Evolutionary conservation across 2,888 invertebrate species (phyloP), one percentile per base, ranked within the genome.

Genomic region (Cantharis flavilabris): DNA sequence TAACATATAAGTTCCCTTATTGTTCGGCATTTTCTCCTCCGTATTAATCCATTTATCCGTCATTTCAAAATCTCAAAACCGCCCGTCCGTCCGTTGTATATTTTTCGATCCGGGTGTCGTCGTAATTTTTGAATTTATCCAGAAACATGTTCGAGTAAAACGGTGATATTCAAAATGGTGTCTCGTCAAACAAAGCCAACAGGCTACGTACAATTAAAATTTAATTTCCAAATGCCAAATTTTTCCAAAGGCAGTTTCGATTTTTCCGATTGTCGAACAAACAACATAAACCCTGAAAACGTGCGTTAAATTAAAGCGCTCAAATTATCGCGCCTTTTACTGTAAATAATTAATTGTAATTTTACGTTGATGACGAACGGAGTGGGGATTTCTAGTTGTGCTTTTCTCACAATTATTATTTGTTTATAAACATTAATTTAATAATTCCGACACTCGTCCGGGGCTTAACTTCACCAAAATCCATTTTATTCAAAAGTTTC

Each of bases 161-260:
- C 77, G 89, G 89, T 89, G 90, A 90, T 90, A 91, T 90, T 91
- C 92, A 92, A 92, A 92, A 92, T 92, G 92, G 92, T 92, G 92
- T 89, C 92, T 86, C 85, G 82, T 86, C 87, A 87, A 88, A 88
- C 88, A 88, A 88, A 88, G 86, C 86, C 81, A 74, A 77, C 49
- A 49, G 49, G n/a, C 77, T 77, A 74, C 71, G 77, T 74, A 67
- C 30, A 30, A 70, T 4, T 10, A 69, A 33, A 76, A 70, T 65
- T 64, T 16, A 14, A 49, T 62, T n/a, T 69, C n/a, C 9, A 16
- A 20, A 62, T 5, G 3, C 11, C 3, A n/a, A 11, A 13, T 13
- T 71, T 71, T 33, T 11, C 4, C 18, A 9, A 33, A 28, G 10
- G 11, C 5, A 16, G 13, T 70, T 62, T 49, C 63, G 30, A 70